Base-by-base conservation (phyloP, 2,888 invertebrate genomes). In the Scaptomyza tumidula region DNA sequence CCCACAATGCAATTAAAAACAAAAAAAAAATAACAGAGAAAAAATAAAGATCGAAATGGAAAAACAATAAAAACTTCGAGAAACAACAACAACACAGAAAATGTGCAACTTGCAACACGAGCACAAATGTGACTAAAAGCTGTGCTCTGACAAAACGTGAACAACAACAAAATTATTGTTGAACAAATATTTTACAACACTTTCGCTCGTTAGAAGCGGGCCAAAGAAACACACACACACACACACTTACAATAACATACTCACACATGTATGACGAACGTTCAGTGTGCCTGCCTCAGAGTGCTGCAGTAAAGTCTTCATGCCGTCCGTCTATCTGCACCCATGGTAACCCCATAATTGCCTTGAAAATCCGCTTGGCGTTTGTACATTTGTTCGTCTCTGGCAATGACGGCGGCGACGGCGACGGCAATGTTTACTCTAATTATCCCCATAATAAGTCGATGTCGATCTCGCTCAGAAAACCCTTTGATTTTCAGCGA, bases 151-250 rank as follows among this genome's bases (percentile, higher is more conserved):
- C 33, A 46, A 54, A 43, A 75, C 45, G 61, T 31, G 45, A 37
- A 58, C 41, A 4, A 41, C 3, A 16, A 16, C 0, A 39, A 49
- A 24, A 24, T 24, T 24, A 49, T 13, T 11, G 48, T 55, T 64
- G 48, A 62, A 69, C 61, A 88, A 72, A 86, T 83, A 86, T 83
- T 86, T 85, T 71, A 80, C 80, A 86, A 82, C 88, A 85, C 85
- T 85, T 85, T 85, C 85, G 89, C 85, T 89, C 85, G 86, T 88
- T 89, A 88, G 88, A 85, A 85, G 89, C 87, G 71, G 68, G 74
- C 87, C 78, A 62, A 54, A 29, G 44, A 16, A 10, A 14, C 16
- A 39, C 2, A 39, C 39, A 39, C 9, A 16, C n/a, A 14, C 39
- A 13, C 13, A 33, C 33, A 35, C 33, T 10, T 56, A 46, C 37